phyloP scores from a whole-genome alignment of 2,797 vertebrate species.

The Sibirionetta formosa region DNA sequence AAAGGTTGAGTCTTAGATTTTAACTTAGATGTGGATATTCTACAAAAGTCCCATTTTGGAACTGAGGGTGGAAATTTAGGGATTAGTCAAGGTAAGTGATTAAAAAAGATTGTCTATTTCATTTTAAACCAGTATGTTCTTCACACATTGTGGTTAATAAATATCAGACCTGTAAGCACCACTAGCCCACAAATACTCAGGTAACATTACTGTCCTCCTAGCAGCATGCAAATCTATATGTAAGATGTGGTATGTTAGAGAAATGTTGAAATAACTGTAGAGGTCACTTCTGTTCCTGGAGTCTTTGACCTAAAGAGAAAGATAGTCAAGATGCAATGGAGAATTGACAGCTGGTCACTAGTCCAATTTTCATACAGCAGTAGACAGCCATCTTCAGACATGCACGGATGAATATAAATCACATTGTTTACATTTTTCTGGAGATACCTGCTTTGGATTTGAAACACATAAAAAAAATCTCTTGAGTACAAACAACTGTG shows the following conservation, averaged over 20 bases:
- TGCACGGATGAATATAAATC: not conserved
- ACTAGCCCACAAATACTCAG: not conserved
- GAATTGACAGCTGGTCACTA: not conserved
- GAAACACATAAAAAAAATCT: not conserved
- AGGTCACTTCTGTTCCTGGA: accelerated
- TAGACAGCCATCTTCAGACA: not conserved
- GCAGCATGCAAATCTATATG: not conserved
- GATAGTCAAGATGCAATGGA: not conserved
- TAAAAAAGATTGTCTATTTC: not conserved
- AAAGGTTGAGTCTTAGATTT: not conserved
- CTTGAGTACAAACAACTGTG: not conserved
- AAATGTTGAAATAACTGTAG: not conserved
- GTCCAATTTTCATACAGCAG: not conserved
- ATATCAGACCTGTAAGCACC: not conserved
- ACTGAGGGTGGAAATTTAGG: not conserved
- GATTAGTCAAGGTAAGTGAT: not conserved
- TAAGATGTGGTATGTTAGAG: not conserved
- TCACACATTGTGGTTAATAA: not conserved
- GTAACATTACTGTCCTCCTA: not conserved
- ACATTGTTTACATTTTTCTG: not conserved
- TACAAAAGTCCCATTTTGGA: not conserved
- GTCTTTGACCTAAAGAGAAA: not conserved
- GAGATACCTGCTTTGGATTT: not conserved
- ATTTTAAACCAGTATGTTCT: not conserved
- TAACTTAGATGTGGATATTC: not conserved